Base-by-base conservation (phyloP, 35 echinoderm and acorn worm genomes). In the Stichopus chloronotus region DNA sequence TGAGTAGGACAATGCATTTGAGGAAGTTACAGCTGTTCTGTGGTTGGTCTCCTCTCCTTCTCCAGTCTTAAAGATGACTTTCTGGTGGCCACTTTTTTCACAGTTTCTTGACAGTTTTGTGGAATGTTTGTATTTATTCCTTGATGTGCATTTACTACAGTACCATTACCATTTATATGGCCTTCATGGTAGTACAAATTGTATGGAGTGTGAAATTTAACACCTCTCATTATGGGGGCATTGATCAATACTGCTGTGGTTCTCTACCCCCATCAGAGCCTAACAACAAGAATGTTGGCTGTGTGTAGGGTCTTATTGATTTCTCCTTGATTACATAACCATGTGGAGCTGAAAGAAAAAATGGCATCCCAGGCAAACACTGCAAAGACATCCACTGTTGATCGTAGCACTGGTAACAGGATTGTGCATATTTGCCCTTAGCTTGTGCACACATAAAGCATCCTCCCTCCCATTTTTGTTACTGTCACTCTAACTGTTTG, bases 201-300 rank as follows among this genome's bases (percentile, higher is more conserved):
- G 78, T 81, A 81, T 81, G 78, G 11, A 81, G 78, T 81, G 78
- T 81, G 78, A 81, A 81, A 81, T 81, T 25, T 81, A 12, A 43
- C 78, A 81, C 78, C 78, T 81, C 53, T 22, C 30, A 9, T 17
- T 43, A 53, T 52, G 12, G 13, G 13, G 9, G 78, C 43, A 81
- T 81, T 81, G 78, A 81, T 81, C 78, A 52, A 13, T 25, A 43
- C 30, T 43, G 30, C 30, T 43, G 61, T 11, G 19, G 61, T 65
- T 65, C 61, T 65, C 30, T 9, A 65, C 61, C 22, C 78, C 78
- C 78, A 81, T 52, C 24, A 3, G 25, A 53, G 78, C 78, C 53
- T 43, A 13, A 14, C 53, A 81, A 81, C 78, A 81, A 9, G 24
- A 81, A 81, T 13, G 22, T 53, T 22, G 78, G 25, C 24, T 81